Evolutionary conservation across 2,113 vertebrate species (phyloP).

Genomic region (Phaethornis superciliosus): DNA sequence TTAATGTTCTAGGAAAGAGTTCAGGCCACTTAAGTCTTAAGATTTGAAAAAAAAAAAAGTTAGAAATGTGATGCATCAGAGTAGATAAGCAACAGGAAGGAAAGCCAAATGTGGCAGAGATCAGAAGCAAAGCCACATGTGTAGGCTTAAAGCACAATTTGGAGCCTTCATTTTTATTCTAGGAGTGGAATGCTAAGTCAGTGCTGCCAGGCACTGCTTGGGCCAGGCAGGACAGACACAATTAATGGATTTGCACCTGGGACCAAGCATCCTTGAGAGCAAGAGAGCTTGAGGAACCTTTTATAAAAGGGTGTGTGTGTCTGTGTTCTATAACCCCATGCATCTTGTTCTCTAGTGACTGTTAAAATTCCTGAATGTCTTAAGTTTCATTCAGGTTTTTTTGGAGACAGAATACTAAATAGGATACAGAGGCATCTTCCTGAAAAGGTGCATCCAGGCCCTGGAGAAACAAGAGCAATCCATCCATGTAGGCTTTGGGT

Average conservation of each 20-base stretch:
- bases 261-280: not conserved
- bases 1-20: not conserved
- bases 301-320: not conserved
- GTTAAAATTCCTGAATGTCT: not conserved
- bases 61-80: not conserved
- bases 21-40: not conserved
- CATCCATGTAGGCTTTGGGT: not conserved
- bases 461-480: not conserved
- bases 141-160: not conserved
- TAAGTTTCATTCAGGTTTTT: constrained; percentile 26
- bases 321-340: not conserved
- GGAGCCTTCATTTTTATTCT: not conserved
- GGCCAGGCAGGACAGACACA: not conserved
- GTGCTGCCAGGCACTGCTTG: not conserved
- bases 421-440: not conserved
- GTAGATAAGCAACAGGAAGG: not conserved
- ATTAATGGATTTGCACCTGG: not conserved
- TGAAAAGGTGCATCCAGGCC: not conserved
- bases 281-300: not conserved
- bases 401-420: not conserved
- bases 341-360: not conserved
- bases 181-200: not conserved
- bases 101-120: not conserved
- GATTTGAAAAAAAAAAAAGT: not conserved
- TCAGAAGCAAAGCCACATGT: not conserved